Percentiles rank a stretch among this genome's conserved stretches.
These are phyloP conservation scores for Tenebrosternarchus preto DNA, from an alignment of 2,113 vertebrate species.

Conservation along the genomic window DNA sequence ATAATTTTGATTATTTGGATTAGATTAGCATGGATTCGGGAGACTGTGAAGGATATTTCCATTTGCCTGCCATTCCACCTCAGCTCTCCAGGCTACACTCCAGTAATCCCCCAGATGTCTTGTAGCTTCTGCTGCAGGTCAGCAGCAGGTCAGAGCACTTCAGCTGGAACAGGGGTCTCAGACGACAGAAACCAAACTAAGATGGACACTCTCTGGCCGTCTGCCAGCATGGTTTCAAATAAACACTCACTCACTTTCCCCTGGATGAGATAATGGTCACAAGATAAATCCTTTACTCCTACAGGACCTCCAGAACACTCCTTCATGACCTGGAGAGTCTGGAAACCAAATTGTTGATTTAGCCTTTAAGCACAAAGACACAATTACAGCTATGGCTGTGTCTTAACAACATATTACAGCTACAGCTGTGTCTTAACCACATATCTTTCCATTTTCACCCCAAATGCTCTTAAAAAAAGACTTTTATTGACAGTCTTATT, in stretches of 20 bases:
- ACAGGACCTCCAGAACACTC: neutral
- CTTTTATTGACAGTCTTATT: neutral
- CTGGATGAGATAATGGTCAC: neutral
- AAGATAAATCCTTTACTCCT: neutral
- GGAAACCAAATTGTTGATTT: neutral
- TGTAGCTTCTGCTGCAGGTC: slow-evolving; percentile 58
- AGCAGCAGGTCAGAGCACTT: slow-evolving; percentile 63
- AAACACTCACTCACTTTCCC: neutral
- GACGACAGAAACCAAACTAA: slow-evolving; percentile 10
- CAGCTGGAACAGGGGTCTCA: slow-evolving; percentile 53
- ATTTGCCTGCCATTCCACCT: neutral
- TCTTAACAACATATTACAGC: neutral
- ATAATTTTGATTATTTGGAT: neutral
- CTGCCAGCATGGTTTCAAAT: slow-evolving; percentile 45
- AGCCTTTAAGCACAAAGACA: neutral
- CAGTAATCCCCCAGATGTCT: slow-evolving; percentile 55
- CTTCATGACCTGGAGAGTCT: neutral
- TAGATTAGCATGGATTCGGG: neutral
- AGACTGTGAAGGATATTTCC: neutral
- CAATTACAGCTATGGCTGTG: neutral
- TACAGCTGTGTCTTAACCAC: neutral
- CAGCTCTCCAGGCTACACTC: slow-evolving; percentile 39
- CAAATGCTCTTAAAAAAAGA: neutral
- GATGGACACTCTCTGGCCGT: slow-evolving; percentile 36
- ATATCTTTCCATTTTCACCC: slow-evolving; percentile 12